Conservation (phyloP, 2,797 vertebrate species). For the Ciconia nigra region DNA sequence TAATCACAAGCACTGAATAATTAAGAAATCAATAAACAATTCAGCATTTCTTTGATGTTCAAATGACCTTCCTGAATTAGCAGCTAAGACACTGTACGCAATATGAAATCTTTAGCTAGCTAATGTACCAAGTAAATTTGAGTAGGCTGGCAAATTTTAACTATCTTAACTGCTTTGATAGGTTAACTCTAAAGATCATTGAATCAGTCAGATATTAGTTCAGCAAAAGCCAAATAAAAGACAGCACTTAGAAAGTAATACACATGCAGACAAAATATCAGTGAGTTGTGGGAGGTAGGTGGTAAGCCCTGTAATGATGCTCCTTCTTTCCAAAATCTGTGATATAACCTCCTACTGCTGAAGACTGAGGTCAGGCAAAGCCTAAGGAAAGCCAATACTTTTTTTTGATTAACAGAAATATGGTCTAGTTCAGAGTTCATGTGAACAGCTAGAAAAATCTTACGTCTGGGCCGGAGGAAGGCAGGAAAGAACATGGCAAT, state of each 20-base stretch:
- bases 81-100: background rate
- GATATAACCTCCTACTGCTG: background rate
- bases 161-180: background rate
- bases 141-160: slow-evolving; percentile 36
- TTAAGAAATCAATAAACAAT: slow-evolving; percentile 61
- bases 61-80: slow-evolving; percentile 40
- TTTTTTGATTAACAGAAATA: background rate
- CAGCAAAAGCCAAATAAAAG: slow-evolving; percentile 8
- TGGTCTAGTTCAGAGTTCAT: background rate
- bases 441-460: background rate
- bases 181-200: slow-evolving; percentile 24
- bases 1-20: slow-evolving; percentile 15
- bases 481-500: background rate
- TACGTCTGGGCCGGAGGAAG: background rate
- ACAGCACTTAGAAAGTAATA: background rate
- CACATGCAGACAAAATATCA: background rate
- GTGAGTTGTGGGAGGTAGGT: background rate
- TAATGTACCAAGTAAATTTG: slow-evolving; percentile 40
- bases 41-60: slow-evolving; percentile 20
- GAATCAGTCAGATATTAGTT: background rate
- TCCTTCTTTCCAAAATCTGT: background rate
- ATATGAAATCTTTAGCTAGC: slow-evolving; percentile 1
- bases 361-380: background rate
- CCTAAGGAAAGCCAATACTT: background rate
- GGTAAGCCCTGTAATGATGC: background rate